Evolutionary conservation across 2,113 vertebrate species (phyloP).

Genomic region (Bubo blakistoni): DNA sequence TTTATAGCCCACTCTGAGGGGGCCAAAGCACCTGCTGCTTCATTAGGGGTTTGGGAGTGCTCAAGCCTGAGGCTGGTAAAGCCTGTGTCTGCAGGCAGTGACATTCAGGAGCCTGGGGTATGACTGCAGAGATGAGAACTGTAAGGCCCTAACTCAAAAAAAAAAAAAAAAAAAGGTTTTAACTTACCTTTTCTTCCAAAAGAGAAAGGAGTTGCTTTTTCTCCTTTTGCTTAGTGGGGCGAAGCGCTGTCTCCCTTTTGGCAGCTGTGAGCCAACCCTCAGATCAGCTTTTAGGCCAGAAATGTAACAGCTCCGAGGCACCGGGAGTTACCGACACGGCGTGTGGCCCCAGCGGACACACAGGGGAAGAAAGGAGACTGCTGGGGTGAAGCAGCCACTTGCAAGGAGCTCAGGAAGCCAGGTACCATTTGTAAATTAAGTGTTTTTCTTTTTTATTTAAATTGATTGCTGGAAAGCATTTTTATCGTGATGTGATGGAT

Average conservation of each 20-base stretch:
- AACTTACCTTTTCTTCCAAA: background rate
- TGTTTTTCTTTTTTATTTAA: slow-evolving; percentile 83
- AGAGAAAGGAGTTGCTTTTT: background rate
- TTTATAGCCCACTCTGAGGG: background rate
- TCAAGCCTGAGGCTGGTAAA: background rate
- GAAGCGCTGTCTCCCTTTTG: background rate
- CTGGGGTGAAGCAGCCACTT: background rate
- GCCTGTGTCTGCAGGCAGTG: background rate
- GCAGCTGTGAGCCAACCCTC: background rate
- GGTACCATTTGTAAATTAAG: slow-evolving; percentile 27
- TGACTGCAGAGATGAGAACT: background rate
- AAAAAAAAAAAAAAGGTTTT: background rate
- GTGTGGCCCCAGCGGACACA: rapidly evolving
- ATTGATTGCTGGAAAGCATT: slow-evolving; percentile 85
- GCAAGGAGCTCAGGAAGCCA: background rate
- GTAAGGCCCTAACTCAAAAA: rapidly evolving
- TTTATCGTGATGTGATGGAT: slow-evolving; percentile 70
- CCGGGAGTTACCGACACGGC: rapidly evolving
- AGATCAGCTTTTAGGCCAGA: rapidly evolving
- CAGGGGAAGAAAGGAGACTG: too few relatives aligned
- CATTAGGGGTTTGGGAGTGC: background rate
- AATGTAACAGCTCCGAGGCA: rapidly evolving
- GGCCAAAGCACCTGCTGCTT: background rate
- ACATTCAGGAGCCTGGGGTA: rapidly evolving
- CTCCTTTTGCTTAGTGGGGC: background rate